phyloP scores from a whole-genome alignment of 2,888 invertebrate genomes.

The Euphydryas editha region DNA sequence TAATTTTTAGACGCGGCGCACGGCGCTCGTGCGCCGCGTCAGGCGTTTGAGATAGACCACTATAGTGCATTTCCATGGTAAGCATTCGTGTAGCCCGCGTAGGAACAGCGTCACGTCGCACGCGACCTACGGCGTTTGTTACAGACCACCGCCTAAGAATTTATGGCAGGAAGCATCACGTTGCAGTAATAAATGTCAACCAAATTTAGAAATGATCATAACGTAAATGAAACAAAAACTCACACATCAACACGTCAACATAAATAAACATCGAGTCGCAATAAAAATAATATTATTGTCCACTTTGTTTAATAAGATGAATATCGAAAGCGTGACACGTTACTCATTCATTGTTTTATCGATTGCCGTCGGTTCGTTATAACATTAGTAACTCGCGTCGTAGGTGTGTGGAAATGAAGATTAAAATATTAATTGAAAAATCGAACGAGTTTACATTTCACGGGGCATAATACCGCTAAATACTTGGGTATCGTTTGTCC shows the following conservation, averaged over 20 bases:
- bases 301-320: background rate
- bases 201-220: no score
- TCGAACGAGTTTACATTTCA: constrained; percentile 1
- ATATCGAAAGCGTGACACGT: background rate
- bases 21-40: no score
- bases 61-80: no score
- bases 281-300: background rate
- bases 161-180: no score
- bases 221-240: no score
- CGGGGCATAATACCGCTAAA: background rate
- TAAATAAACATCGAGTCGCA: background rate
- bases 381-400: background rate
- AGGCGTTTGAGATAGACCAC: no score
- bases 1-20: no score
- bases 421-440: constrained; percentile 18
- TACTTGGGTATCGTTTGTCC: constrained; percentile 17
- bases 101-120: no score
- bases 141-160: no score
- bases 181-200: no score
- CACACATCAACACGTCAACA: background rate
- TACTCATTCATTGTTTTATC: background rate
- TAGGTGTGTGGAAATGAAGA: constrained; percentile 6
- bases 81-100: no score
- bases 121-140: no score
- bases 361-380: background rate